A percentile compares a stretch with the other conserved stretches of the same genome.
Evolutionary conservation across 2,888 invertebrate genomes (phyloP).

Genomic region (Coelopa pilipes): DNA sequence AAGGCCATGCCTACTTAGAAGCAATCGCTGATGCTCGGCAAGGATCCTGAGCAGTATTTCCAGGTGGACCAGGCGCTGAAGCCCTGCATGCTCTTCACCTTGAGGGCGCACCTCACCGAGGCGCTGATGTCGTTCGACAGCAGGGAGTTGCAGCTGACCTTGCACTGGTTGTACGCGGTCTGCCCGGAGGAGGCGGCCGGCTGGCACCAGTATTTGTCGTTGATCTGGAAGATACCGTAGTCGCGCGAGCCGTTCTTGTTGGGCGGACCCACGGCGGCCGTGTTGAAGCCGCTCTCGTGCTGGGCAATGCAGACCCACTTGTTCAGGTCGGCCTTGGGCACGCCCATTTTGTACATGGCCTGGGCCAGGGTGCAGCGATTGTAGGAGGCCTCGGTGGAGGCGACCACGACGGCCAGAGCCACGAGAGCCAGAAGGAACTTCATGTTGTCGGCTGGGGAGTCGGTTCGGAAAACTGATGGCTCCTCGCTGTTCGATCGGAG

Average conservation of each 20-base stretch:
- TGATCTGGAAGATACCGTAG: conserved; percentile 61
- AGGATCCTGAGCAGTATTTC: conserved; percentile 52
- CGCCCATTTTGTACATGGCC: conserved; percentile 54
- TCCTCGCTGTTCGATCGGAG: too few species aligned
- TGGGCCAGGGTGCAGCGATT: conserved; percentile 54
- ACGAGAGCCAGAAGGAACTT: not conserved
- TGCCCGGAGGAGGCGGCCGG: conserved; percentile 45
- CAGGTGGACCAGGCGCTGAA: conserved; percentile 60
- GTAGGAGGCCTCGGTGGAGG: conserved; percentile 46
- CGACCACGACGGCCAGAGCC: conserved; percentile 23
- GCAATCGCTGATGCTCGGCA: conserved; percentile 54
- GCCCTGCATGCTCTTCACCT: conserved; percentile 54
- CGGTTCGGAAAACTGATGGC: too few species aligned
- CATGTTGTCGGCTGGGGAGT: not conserved
- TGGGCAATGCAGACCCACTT: conserved; percentile 58
- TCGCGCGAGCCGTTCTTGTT: conserved; percentile 67
- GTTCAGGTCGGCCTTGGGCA: conserved; percentile 51
- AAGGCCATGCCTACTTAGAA: conserved; percentile 48
- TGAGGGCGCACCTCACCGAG: conserved; percentile 55
- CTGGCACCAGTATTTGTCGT: conserved; percentile 55
- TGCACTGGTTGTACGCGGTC: conserved; percentile 56
- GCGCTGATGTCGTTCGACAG: conserved; percentile 54
- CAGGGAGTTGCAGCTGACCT: conserved; percentile 52
- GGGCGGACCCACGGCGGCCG: conserved; percentile 64
- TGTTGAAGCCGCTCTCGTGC: conserved; percentile 60